These are phyloP conservation scores for Gymnogyps californianus DNA, from an alignment of 2,113 vertebrate genomes.

Conservation along the genomic window DNA sequence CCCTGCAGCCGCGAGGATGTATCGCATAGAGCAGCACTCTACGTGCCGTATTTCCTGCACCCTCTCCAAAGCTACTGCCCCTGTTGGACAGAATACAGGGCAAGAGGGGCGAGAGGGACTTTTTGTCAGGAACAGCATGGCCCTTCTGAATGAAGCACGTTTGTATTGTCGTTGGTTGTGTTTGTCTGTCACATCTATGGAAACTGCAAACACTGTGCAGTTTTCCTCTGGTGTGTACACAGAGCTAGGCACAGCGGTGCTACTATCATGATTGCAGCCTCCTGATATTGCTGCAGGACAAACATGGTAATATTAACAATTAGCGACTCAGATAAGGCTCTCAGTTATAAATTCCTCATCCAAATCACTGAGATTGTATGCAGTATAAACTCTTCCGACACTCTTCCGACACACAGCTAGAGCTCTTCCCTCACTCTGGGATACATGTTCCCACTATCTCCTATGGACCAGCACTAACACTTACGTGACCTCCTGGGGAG, in stretches of 20 bases:
- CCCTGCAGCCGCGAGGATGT: neutral
- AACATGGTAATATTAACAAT: neutral
- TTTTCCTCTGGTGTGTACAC: neutral
- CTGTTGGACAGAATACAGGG: neutral
- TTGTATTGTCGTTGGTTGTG: neutral
- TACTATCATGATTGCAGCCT: neutral
- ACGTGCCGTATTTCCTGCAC: neutral
- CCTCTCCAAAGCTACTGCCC: neutral
- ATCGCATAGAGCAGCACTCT: rapidly evolving
- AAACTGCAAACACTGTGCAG: neutral
- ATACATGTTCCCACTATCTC: rapidly evolving
- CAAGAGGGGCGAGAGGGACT: neutral
- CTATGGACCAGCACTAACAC: neutral
- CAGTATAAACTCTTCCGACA: neutral
- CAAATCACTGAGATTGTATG: neutral
- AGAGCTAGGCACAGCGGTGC: neutral
- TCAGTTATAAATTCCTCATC: neutral
- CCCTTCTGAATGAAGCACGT: neutral
- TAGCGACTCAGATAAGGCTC: neutral
- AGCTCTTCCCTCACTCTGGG: neutral
- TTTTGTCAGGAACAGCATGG: neutral
- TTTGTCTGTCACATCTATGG: neutral
- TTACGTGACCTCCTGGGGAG: neutral
- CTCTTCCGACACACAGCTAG: neutral
- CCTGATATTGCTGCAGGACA: neutral